A percentile compares a stretch with the other conserved stretches of the same genome.
These are phyloP conservation scores for Himalopsyche anomala DNA, from an alignment of 2,888 invertebrate genomes.

Conservation along the genomic window DNA sequence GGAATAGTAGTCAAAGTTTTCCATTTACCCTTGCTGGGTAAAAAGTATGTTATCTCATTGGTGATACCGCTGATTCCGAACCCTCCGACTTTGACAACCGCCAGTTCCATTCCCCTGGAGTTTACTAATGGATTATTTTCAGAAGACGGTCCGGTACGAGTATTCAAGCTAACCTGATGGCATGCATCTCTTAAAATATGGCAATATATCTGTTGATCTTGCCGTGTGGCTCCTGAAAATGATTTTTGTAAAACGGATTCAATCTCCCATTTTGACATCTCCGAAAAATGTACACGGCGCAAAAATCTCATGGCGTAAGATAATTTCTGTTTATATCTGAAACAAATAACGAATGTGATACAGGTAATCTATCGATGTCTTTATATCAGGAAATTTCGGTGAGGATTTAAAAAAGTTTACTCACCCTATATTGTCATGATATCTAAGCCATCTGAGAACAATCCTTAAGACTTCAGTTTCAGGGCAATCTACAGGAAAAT, in stretches of 20 bases:
- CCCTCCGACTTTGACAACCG: constrained; percentile 83
- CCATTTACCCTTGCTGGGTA: constrained; percentile 79
- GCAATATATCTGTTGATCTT: constrained; percentile 70
- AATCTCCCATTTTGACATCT: constrained; percentile 71
- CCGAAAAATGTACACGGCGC: constrained; percentile 73
- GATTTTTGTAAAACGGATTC: constrained; percentile 67
- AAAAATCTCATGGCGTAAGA: constrained; percentile 73
- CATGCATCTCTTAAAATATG: constrained; percentile 71
- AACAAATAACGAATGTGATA: constrained; percentile 61
- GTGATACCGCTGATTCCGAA: constrained; percentile 82
- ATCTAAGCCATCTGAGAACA: constrained; percentile 79
- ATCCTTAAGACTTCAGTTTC: constrained; percentile 79
- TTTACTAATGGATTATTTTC: constrained; percentile 73
- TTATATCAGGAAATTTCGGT: neutral
- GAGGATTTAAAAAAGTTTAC: constrained; percentile 45
- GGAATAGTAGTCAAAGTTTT: constrained; percentile 82
- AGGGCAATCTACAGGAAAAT: constrained; percentile 83
- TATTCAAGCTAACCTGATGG: constrained; percentile 66
- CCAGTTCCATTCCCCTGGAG: constrained; percentile 82
- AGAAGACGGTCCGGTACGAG: constrained; percentile 50
- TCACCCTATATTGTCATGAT: constrained; percentile 69
- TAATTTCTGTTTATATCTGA: constrained; percentile 70
- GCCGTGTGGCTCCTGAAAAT: constrained; percentile 66
- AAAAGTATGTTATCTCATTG: constrained; percentile 82
- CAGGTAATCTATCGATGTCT: neutral